phyloP scores from a whole-genome alignment of 2,113 vertebrate species.

The Eidolon helvum region DNA sequence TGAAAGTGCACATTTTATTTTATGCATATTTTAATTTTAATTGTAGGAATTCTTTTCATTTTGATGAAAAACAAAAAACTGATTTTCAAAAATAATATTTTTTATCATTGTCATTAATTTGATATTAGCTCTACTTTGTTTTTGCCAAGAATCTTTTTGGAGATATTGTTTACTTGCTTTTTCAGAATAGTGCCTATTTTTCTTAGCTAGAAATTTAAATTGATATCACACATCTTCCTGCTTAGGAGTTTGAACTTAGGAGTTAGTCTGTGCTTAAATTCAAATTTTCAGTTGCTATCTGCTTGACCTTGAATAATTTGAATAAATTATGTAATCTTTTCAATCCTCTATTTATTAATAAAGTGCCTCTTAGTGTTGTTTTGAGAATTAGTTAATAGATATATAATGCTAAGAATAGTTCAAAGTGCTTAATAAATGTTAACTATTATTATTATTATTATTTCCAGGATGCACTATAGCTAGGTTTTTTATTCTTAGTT shows the following conservation, averaged over 20 bases:
- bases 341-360: background rate
- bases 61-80: background rate
- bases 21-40: background rate
- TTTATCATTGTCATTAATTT: conserved; percentile 27
- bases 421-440: conserved; percentile 1
- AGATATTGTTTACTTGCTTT: background rate
- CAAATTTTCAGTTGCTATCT: background rate
- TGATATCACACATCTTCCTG: background rate
- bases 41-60: background rate
- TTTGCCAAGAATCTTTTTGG: background rate
- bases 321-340: background rate
- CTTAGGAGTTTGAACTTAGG: background rate
- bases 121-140: background rate
- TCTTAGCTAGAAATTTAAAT: background rate
- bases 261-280: background rate
- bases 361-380: background rate
- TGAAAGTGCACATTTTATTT: background rate
- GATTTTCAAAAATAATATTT: background rate
- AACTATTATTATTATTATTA: background rate
- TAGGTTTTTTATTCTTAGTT: background rate
- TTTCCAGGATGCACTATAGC: background rate
- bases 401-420: background rate
- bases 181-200: background rate
- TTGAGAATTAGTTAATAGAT: background rate
- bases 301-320: conserved; percentile 15